phyloP scores from a whole-genome alignment of 1,140 invertebrate genomes.

The Apis florea region DNA sequence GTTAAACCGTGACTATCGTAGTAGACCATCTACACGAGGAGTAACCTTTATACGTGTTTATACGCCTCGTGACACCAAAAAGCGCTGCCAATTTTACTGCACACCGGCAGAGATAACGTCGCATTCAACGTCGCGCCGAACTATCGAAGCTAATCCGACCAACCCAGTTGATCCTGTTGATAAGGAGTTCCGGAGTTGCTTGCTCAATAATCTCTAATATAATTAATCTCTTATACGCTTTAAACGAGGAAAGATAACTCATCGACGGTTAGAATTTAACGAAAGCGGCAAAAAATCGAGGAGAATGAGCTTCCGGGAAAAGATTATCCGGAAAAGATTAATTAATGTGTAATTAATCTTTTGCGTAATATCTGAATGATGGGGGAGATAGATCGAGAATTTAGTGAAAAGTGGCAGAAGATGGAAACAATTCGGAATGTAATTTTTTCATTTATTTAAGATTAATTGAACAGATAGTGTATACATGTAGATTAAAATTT shows the following conservation, averaged over 20 bases:
- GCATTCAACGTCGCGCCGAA: constrained; percentile 12
- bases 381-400: neutral
- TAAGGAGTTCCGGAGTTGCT: constrained; percentile 11
- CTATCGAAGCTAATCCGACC: constrained; percentile 33
- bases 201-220: constrained; percentile 4
- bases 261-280: neutral
- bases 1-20: constrained; percentile 61
- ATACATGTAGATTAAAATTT: too few relatives aligned
- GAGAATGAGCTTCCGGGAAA: neutral
- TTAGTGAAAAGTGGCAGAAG: neutral
- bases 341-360: neutral
- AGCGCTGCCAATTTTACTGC: constrained; percentile 48
- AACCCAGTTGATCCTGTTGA: constrained; percentile 2
- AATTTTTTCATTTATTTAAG: neutral
- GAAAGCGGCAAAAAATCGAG: neutral
- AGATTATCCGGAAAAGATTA: neutral
- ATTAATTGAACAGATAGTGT: neutral
- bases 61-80: constrained; percentile 42
- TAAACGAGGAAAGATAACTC: too few relatives aligned
- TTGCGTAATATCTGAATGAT: neutral
- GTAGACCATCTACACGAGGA: constrained; percentile 50
- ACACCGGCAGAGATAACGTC: constrained; percentile 10
- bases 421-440: neutral
- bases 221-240: constrained; percentile 2
- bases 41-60: constrained; percentile 49